A percentile compares a stretch with the other conserved stretches of the same genome.
phyloP scores from a whole-genome alignment of 1,140 invertebrate species.

The Nymphalis io region DNA sequence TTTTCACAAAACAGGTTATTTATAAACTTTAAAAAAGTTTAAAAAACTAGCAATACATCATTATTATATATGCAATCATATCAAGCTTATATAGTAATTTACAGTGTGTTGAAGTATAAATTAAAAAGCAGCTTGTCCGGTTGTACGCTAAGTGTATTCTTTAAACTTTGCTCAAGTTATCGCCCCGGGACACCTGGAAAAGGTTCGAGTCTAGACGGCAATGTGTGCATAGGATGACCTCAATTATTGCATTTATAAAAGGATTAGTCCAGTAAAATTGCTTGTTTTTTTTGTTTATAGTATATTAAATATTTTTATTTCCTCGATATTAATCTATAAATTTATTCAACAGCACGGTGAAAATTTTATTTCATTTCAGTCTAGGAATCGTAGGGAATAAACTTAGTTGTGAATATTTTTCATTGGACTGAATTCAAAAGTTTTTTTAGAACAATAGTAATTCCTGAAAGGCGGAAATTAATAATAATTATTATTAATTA shows the following conservation, averaged over 20 bases:
- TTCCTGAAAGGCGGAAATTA: no score
- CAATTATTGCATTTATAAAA: not conserved
- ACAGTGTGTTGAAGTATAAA: slow-evolving; percentile 13
- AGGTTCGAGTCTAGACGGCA: slow-evolving; percentile 51
- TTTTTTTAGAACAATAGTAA: no score
- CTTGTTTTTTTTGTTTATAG: no score
- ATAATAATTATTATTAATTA: no score
- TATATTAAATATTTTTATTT: no score
- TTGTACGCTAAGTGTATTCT: slow-evolving; percentile 34
- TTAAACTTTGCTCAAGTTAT: slow-evolving; percentile 41
- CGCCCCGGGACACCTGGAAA: slow-evolving; percentile 51
- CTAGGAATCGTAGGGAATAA: no score
- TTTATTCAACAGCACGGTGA: not conserved
- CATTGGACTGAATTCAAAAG: no score
- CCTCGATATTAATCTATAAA: not conserved
- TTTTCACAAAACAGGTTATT: no score
- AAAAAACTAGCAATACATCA: no score
- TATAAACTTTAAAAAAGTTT: no score
- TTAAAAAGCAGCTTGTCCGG: slow-evolving; percentile 14
- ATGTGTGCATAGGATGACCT: slow-evolving; percentile 2
- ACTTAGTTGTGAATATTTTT: no score
- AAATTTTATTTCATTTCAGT: not conserved
- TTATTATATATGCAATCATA: no score
- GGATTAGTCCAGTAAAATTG: not conserved
- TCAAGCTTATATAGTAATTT: not conserved